A percentile compares a stretch with the other conserved stretches of the same genome.
These are phyloP conservation scores for Semotilus atromaculatus DNA, from an alignment of 2,797 vertebrate species.

Conservation along the genomic window DNA sequence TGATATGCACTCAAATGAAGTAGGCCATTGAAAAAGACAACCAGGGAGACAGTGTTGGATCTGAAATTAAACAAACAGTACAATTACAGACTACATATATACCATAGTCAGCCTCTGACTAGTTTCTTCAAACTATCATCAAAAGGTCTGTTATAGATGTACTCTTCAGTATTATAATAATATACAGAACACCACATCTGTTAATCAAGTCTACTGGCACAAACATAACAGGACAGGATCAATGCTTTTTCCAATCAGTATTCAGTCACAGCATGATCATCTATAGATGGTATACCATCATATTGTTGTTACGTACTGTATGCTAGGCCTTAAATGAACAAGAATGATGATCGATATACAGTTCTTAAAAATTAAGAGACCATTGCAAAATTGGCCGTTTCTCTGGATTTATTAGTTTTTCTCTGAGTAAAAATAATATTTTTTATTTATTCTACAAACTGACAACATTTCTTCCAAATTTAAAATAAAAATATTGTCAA, in stretches of 20 bases:
- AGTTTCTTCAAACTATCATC: neutral
- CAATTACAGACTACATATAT: neutral
- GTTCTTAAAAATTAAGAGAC: no score
- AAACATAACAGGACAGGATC: slow-evolving; percentile 6
- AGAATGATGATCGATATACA: neutral
- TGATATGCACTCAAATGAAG: neutral
- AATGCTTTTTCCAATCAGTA: neutral
- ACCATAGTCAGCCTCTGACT: neutral
- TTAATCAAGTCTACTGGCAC: neutral
- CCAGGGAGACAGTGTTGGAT: neutral
- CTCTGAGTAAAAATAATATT: no score
- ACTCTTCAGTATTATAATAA: neutral
- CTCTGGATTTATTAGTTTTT: no score
- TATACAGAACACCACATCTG: neutral
- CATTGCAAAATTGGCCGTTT: no score
- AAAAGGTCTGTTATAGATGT: neutral
- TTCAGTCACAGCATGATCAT: neutral
- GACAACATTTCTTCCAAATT: no score
- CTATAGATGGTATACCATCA: neutral
- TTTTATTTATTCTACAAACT: no score
- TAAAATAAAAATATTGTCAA: no score
- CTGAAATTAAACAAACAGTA: neutral
- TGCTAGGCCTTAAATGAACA: neutral
- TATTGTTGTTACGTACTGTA: neutral
- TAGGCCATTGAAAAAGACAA: neutral